Percentiles rank a stretch among this genome's conserved stretches.
Conservation (phyloP, 2,888 invertebrate genomes). For the Unio pictorum region DNA sequence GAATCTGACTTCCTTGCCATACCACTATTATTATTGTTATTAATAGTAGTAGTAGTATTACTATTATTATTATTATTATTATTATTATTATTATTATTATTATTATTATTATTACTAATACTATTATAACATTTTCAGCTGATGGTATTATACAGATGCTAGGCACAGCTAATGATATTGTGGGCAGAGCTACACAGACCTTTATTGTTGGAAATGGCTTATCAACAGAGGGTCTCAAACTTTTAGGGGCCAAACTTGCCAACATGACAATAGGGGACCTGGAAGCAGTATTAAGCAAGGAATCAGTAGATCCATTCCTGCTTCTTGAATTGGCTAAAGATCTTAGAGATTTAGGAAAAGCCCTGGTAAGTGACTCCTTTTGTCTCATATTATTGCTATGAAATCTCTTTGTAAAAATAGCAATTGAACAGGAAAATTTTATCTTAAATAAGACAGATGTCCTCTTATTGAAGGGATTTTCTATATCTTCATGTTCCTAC, state of each 20-base stretch:
- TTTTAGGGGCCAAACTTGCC: slow-evolving; percentile 46
- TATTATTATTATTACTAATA: slow-evolving; percentile 9
- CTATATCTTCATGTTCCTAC: no score
- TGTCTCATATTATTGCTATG: no score
- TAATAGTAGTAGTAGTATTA: no score
- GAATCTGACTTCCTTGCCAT: no score
- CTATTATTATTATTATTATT: fast-evolving
- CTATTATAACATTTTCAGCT: slow-evolving; percentile 16
- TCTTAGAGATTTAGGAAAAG: slow-evolving; percentile 41
- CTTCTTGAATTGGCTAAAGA: slow-evolving; percentile 38
- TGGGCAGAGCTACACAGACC: slow-evolving; percentile 31
- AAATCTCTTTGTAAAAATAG: no score
- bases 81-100: neutral
- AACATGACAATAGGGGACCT: slow-evolving; percentile 55
- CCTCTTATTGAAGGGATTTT: no score
- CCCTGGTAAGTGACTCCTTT: slow-evolving; percentile 37
- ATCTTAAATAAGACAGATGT: no score
- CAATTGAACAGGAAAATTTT: no score
- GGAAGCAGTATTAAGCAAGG: slow-evolving; percentile 42
- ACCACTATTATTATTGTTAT: no score
- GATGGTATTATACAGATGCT: slow-evolving; percentile 29
- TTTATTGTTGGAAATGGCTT: slow-evolving; percentile 53
- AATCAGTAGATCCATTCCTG: slow-evolving; percentile 44
- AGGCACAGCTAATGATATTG: slow-evolving; percentile 25
- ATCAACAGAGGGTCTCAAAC: slow-evolving; percentile 36